A percentile compares a stretch with the other conserved stretches of the same genome.
phyloP scores from a whole-genome alignment of 2,113 vertebrate species.

The Ptilonorhynchus violaceus region DNA sequence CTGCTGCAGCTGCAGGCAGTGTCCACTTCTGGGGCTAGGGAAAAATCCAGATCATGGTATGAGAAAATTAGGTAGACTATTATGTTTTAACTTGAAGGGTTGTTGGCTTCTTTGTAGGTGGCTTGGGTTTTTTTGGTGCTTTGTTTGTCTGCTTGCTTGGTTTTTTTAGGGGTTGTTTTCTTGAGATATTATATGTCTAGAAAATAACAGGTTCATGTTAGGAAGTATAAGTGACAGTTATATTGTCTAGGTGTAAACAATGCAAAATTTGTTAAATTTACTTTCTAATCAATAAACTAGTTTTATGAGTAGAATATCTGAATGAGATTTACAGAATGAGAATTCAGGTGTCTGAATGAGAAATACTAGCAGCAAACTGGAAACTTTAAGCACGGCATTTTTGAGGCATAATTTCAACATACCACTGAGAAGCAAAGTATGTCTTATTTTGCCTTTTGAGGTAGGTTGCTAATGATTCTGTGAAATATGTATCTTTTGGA shows the following conservation, averaged over 20 bases:
- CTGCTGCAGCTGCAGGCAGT: neutral
- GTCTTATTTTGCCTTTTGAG: neutral
- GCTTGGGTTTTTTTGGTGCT: neutral
- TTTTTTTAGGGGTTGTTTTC: neutral
- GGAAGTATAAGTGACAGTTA: neutral
- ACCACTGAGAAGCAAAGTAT: neutral
- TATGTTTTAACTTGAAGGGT: neutral
- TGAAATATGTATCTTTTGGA: constrained; percentile 21
- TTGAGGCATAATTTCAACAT: neutral
- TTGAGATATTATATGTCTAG: neutral
- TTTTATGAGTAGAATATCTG: neutral
- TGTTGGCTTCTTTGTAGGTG: neutral
- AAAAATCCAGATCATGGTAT: neutral
- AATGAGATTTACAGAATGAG: too few relatives aligned
- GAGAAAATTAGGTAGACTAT: neutral
- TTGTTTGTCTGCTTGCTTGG: neutral
- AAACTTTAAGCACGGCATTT: neutral
- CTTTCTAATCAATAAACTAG: neutral
- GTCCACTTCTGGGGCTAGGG: neutral
- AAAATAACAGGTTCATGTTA: neutral
- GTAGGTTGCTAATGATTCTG: neutral
- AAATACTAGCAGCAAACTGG: neutral
- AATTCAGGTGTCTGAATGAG: too few relatives aligned
- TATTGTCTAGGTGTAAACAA: neutral
- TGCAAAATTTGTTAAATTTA: neutral